Base-by-base conservation (phyloP, 2,113 vertebrate species). In the Microtus richardsoni region DNA sequence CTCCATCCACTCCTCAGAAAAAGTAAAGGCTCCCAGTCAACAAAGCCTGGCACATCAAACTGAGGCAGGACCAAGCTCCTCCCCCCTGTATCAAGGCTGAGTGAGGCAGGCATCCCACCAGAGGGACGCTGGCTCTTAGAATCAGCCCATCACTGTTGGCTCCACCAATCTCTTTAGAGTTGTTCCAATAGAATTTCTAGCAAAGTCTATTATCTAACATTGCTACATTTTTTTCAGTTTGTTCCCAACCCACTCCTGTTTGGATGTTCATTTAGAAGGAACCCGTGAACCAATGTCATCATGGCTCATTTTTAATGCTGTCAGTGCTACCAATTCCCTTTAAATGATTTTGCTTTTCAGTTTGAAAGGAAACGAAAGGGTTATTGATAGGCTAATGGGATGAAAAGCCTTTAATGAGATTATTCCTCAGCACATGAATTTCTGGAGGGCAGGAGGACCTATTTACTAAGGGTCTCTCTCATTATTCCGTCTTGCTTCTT, bases 301-400 rank as follows among this genome's bases (percentile, higher is more conserved):
- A 21, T 88, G 66, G 68, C 33, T 86, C 84, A 86, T 91, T 82
- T 91, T 90, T 87, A 58, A 88, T 73, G 24, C 68, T 87, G 12
- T 78, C 96, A 70, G 26, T 54, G 17, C 54, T 58, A 26, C 13
- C 22, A 47, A 26, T 13, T 36, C 77, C 83, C 30, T 41, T 87
- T 58, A 93, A 85, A 90, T 88, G 52, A 86, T 89, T 93, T 78
- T 74, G 62, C 83, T 92, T 58, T 30, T 8, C 10, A 52, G 22
- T 75, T 89, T 73, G 49, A 93, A 96, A 95, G 82, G 82, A 93
- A 71, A 73, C 47, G 8, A 91, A 89, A 95, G 6, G 17, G 88
- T 39, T 91, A 6, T 86, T 88, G 66, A 58, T 87, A 80, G 93
- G 66, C 49, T 44, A 85, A 73, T 77, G 36, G 79, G 77, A 60